Percentiles rank a stretch among this genome's conserved stretches.
Evolutionary conservation across 2,797 vertebrate species (phyloP).

Genomic region (Anas acuta): DNA sequence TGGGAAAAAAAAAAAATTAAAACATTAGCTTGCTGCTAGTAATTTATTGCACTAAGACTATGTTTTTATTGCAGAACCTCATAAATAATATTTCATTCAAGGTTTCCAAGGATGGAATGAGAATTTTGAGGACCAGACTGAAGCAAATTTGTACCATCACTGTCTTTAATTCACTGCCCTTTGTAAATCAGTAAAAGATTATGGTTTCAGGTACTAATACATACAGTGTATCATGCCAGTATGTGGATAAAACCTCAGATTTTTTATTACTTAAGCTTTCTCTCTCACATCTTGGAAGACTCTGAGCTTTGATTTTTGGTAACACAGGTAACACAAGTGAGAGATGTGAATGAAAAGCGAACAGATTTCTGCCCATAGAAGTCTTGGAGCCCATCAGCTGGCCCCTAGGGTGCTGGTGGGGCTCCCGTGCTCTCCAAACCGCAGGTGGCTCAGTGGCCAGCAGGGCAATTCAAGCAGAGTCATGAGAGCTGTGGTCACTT

Average conservation of each 20-base stretch:
- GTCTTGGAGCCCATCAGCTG: background rate
- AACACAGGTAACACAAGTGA: background rate
- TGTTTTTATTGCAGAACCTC: conserved; percentile 44
- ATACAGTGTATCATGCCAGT: background rate
- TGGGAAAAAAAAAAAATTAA: background rate
- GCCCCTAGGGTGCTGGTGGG: background rate
- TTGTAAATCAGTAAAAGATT: background rate
- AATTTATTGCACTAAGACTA: conserved; percentile 35
- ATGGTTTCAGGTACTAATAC: background rate
- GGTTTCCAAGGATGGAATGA: conserved; percentile 59
- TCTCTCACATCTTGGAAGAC: background rate
- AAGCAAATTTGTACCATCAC: conserved; percentile 40
- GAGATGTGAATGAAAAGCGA: background rate
- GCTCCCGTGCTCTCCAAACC: background rate
- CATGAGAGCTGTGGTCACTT: background rate
- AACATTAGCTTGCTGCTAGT: conserved; percentile 27
- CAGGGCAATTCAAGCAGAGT: background rate
- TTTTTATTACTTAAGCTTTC: background rate
- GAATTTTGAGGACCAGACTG: conserved; percentile 52
- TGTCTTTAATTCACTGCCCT: background rate
- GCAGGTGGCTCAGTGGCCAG: background rate
- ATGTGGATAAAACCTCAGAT: background rate
- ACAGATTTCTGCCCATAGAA: background rate
- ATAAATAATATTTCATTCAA: conserved; percentile 66
- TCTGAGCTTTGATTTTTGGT: background rate